Conservation (phyloP, 2,113 vertebrate genomes). For the Ammodytes marinus region DNA sequence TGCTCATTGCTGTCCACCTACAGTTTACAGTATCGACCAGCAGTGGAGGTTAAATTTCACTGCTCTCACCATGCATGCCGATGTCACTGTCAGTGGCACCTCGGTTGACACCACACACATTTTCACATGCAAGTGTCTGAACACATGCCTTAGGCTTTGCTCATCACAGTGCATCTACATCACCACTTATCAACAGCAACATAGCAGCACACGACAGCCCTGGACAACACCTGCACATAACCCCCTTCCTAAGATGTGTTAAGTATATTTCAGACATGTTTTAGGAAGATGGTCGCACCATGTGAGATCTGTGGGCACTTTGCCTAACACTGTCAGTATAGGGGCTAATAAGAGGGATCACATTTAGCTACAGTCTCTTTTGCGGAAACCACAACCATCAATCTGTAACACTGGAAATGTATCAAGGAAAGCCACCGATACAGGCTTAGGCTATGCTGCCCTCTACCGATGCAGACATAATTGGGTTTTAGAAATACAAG, state of each 20-base stretch:
- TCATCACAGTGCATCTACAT: constrained; percentile 17
- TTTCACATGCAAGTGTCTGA: constrained; percentile 19
- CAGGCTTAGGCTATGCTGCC: constrained; percentile 10
- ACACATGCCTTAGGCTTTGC: constrained; percentile 25
- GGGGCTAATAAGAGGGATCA: no score
- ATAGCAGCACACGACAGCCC: neutral
- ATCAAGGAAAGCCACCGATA: neutral
- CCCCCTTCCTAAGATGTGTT: constrained; percentile 2
- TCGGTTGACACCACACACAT: constrained; percentile 17
- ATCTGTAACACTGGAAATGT: neutral
- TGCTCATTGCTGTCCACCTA: constrained; percentile 48
- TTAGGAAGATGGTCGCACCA: neutral
- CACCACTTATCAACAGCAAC: neutral
- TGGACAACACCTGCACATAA: constrained; percentile 47
- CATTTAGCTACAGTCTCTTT: no score
- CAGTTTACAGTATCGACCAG: constrained; percentile 42
- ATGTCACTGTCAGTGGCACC: constrained; percentile 35
- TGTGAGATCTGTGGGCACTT: neutral
- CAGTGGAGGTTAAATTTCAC: constrained; percentile 56
- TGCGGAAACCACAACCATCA: neutral
- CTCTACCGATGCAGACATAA: constrained; percentile 1
- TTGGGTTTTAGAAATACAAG: neutral
- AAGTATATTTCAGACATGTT: neutral
- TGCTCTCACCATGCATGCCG: constrained; percentile 41
- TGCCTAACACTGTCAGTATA: neutral